Evolutionary conservation across 2,888 invertebrate species (phyloP).

Genomic region (Epinotia bilunana): DNA sequence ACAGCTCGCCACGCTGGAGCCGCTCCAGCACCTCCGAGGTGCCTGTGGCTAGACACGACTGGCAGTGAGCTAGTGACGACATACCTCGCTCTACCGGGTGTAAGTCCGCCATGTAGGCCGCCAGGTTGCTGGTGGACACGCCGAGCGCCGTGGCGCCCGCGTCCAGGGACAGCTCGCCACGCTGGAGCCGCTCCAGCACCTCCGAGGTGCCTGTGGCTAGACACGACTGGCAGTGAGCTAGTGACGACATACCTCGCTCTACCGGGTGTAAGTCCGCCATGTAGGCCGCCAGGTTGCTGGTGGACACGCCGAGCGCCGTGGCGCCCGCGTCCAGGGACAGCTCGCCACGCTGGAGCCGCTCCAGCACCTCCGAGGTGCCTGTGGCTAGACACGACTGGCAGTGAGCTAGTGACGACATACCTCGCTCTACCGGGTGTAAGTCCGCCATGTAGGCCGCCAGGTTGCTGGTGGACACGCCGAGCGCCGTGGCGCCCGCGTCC

Average conservation of each 20-base stretch:
- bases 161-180: conserved; percentile 83
- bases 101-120: conserved; percentile 84
- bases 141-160: conserved; percentile 90
- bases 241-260: conserved; percentile 65
- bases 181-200: conserved; percentile 87
- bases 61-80: conserved; percentile 53
- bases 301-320: conserved; percentile 90
- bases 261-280: conserved; percentile 62
- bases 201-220: conserved; percentile 89
- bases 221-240: no score
- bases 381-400: conserved; percentile 75
- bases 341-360: conserved; percentile 89
- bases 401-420: conserved; percentile 57
- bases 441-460: conserved; percentile 86
- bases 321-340: conserved; percentile 89
- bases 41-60: no score
- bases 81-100: conserved; percentile 59
- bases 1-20: no score
- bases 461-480: conserved; percentile 90
- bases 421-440: conserved; percentile 59
- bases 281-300: conserved; percentile 89
- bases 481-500: conserved; percentile 89
- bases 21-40: no score
- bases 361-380: conserved; percentile 89
- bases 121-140: conserved; percentile 89